Evolutionary conservation across 53 echinoderm and acorn worm species (phyloP).

Genomic region (Arbacia lixula): DNA sequence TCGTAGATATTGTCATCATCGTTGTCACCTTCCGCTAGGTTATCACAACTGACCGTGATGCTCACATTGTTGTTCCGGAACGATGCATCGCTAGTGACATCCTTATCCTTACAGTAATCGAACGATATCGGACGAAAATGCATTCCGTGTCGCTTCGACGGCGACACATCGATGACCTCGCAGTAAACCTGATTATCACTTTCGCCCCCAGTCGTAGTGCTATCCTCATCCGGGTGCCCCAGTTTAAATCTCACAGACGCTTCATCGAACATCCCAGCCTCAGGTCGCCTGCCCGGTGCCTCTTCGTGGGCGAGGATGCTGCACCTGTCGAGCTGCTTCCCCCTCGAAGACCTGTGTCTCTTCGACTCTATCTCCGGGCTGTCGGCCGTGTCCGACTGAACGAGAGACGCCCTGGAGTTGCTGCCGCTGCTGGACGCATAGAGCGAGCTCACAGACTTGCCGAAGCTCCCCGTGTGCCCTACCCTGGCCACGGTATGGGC

Average conservation of each 20-base stretch:
- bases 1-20: slow-evolving; percentile 37
- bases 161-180: slow-evolving; percentile 7
- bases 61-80: slow-evolving; percentile 5
- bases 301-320: slow-evolving; percentile 24
- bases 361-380: background rate
- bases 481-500: slow-evolving; percentile 14
- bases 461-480: background rate
- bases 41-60: background rate
- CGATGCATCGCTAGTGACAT: background rate
- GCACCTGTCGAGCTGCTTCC: background rate
- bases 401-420: background rate
- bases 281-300: background rate
- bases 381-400: background rate
- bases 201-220: slow-evolving; percentile 34
- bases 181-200: slow-evolving; percentile 42
- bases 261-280: slow-evolving; percentile 8
- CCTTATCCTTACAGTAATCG: slow-evolving; percentile 28
- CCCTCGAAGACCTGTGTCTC: background rate
- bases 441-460: slow-evolving; percentile 9
- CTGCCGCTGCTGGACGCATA: slow-evolving; percentile 18
- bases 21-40: background rate
- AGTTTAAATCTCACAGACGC: slow-evolving; percentile 5
- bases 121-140: slow-evolving; percentile 25
- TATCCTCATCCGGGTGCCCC: slow-evolving; percentile 47
- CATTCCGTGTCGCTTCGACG: background rate